Evolutionary conservation across 2,797 vertebrate genomes (phyloP).

Genomic region (Falco biarmicus): DNA sequence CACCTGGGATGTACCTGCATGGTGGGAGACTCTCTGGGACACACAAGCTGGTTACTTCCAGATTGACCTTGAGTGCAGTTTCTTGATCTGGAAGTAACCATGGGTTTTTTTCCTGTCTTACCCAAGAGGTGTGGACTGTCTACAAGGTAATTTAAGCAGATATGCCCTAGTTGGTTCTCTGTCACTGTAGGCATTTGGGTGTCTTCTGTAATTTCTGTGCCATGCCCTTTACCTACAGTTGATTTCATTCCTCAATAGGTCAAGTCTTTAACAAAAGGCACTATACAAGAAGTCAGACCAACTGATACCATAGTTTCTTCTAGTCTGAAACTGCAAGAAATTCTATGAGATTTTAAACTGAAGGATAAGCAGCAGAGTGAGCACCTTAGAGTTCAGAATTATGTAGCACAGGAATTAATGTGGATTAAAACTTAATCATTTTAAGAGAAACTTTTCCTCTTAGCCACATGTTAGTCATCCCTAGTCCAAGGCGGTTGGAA

Average conservation of each 20-base stretch:
- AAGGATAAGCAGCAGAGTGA: background rate
- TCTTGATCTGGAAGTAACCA: background rate
- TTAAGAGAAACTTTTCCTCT: background rate
- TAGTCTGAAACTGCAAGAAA: background rate
- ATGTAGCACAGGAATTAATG: background rate
- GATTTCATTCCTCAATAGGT: background rate
- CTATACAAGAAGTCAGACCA: background rate
- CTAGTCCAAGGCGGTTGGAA: background rate
- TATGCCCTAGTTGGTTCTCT: background rate
- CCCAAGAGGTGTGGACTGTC: background rate
- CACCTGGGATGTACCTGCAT: background rate
- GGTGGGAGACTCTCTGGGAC: background rate
- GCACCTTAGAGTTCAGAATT: background rate
- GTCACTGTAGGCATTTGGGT: background rate
- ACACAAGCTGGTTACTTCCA: background rate
- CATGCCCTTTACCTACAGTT: background rate
- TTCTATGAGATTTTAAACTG: background rate
- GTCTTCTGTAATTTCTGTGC: background rate
- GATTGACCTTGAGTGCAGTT: background rate
- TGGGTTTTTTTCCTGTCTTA: fast-evolving
- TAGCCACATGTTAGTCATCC: background rate
- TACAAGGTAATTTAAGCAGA: background rate
- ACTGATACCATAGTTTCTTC: background rate
- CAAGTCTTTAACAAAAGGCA: background rate
- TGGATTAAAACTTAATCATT: background rate